Percentiles rank a stretch among this genome's conserved stretches.
These are phyloP conservation scores for Sylvia borin DNA, from an alignment of 2,797 vertebrate species.

Conservation along the genomic window DNA sequence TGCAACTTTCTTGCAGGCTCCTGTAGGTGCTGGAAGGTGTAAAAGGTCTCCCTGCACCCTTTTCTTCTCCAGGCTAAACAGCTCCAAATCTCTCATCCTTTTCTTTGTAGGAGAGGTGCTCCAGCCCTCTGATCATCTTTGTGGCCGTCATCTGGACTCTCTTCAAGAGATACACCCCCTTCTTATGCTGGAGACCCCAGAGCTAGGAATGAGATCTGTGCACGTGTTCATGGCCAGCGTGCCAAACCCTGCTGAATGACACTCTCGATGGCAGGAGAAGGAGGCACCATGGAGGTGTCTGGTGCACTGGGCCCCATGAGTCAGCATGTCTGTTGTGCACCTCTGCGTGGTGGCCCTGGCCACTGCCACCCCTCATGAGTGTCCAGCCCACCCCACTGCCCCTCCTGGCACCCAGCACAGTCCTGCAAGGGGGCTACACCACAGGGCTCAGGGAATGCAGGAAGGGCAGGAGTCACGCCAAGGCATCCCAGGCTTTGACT, in stretches of 20 bases:
- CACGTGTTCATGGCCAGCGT: rapidly evolving
- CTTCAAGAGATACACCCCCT: not conserved
- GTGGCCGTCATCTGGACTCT: not conserved
- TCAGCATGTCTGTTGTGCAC: not conserved
- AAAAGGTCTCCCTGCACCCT: not conserved
- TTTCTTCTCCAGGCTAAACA: not conserved
- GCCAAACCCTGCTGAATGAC: not conserved
- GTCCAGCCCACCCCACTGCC: not conserved
- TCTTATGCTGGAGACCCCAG: too few species aligned
- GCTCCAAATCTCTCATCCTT: not conserved
- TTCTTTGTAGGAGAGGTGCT: not conserved
- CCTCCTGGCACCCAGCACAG: not conserved
- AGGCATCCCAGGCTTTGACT: rapidly evolving
- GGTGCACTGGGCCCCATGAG: not conserved
- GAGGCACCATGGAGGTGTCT: not conserved
- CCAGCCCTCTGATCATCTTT: not conserved
- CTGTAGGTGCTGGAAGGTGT: not conserved
- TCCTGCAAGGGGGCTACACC: not conserved
- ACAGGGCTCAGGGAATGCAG: not conserved
- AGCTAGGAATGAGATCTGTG: not conserved
- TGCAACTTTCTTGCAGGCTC: not conserved
- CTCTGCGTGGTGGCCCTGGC: rapidly evolving
- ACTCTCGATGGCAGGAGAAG: rapidly evolving
- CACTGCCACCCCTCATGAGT: not conserved
- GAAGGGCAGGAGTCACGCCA: rapidly evolving